These are phyloP conservation scores for Microctenopoma steveboyesi DNA, from an alignment of 2,797 vertebrate genomes.

Conservation along the genomic window DNA sequence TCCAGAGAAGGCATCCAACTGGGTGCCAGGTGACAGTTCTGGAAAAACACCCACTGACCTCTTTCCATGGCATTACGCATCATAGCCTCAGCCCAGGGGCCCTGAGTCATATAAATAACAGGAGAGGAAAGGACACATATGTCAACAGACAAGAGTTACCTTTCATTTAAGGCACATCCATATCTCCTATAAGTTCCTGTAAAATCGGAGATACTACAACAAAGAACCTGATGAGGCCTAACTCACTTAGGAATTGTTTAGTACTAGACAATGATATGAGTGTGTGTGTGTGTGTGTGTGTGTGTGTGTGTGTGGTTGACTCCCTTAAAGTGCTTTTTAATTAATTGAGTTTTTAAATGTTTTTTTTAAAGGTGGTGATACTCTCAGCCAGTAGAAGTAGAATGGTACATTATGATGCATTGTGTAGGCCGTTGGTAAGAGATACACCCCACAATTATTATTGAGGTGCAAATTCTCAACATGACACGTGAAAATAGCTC, in stretches of 20 bases:
- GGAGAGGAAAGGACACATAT: constrained; percentile 9
- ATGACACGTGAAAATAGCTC: constrained; percentile 46
- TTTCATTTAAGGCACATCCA: background rate
- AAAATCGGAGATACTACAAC: no score
- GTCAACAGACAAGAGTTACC: background rate
- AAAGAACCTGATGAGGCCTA: no score
- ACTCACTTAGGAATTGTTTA: no score
- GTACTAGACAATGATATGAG: no score
- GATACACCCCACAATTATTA: constrained; percentile 67
- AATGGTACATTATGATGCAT: constrained; percentile 11
- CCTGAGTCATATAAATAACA: constrained; percentile 74
- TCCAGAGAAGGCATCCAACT: constrained; percentile 93
- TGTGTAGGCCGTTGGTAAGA: constrained; percentile 22
- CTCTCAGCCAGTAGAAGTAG: background rate
- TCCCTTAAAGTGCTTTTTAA: no score
- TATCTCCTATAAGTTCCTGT: no score
- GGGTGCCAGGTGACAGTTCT: constrained; percentile 94
- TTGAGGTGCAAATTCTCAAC: constrained; percentile 50
- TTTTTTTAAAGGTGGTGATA: no score
- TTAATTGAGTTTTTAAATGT: no score
- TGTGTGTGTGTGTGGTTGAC: no score
- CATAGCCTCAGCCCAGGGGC: constrained; percentile 89
- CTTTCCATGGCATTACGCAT: constrained; percentile 88
- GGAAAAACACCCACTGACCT: constrained; percentile 96
- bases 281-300: no score